Evolutionary conservation across 2,888 invertebrate genomes (phyloP), one percentile per base, ranked within the genome.

Genomic region (Lordiphosa fenestrarum): DNA sequence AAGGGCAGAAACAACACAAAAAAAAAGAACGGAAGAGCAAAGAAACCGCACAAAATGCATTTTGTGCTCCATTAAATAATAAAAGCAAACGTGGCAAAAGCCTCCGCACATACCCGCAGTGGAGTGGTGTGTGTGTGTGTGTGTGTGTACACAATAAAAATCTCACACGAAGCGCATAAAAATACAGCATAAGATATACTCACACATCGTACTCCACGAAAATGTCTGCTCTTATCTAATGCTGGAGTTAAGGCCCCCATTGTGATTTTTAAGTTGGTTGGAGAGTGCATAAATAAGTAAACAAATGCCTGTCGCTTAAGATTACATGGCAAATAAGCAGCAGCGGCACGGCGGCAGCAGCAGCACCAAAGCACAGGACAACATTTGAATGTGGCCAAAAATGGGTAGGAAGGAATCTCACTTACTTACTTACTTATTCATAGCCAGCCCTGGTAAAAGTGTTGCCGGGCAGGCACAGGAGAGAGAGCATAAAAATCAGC

Each of bases 41-140:
- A 15, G 33, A 44, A 44, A 44, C 44, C 44, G 33, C 44, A 44
- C 33, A 73, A 81, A 85, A 76, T 87, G 87, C 87, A 88, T 87
- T 87, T 87, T 86, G 85, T 84, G 77, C 80, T 80, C 77, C 81
- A 84, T 82, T 86, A 87, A 86, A 86, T 87, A 86, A 86, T 86
- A 86, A 87, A 85, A 85, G 84, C 80, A 71, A 86, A 80, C 74
- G 72, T 76, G 74, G 83, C 84, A 76, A 47, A 68, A 81, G 73
- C 66, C 72, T 71, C 66, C 58, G 53, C 71, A 66, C 76, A 82
- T 75, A 74, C 67, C 60, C 33, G 33, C 15, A 44, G 44, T 30
- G 36, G 38, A 15, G 35, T 47, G 39, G 39, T 40, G 30, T 13
- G 75, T 35, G 46, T 47, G 39, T 40, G 30, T 13, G 75, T 59